Evolutionary conservation across 2,888 invertebrate genomes (phyloP).

Genomic region (Nephrotoma flavescens): DNA sequence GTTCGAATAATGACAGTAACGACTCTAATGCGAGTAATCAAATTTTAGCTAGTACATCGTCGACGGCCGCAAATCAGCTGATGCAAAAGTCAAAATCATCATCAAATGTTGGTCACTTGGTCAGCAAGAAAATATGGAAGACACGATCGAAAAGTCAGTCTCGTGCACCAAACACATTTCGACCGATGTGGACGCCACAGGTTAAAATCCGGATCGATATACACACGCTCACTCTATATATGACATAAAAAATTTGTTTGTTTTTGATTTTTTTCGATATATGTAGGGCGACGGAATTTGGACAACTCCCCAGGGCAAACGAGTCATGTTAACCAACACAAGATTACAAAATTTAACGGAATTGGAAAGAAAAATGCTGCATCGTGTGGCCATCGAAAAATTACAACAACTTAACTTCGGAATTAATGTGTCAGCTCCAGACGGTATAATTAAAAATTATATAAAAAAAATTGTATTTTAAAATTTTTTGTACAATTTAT

Average conservation of each 20-base stretch:
- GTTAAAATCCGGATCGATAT: slow-evolving; percentile 38
- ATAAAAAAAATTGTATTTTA: no score
- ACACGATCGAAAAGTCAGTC: slow-evolving; percentile 72
- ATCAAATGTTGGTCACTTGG: slow-evolving; percentile 72
- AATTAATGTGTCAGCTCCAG: slow-evolving; percentile 62
- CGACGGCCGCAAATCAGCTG: slow-evolving; percentile 30
- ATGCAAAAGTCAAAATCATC: slow-evolving; percentile 88
- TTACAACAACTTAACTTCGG: slow-evolving; percentile 77
- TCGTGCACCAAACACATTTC: slow-evolving; percentile 30
- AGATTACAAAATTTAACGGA: slow-evolving; percentile 52
- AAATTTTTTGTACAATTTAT: no score
- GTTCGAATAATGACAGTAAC: not conserved
- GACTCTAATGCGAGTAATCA: slow-evolving; percentile 44
- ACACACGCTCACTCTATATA: not conserved
- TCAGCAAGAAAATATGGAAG: slow-evolving; percentile 73
- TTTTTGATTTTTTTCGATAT: slow-evolving; percentile 1
- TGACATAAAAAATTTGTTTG: not conserved
- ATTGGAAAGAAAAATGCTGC: slow-evolving; percentile 58
- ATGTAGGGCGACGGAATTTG: slow-evolving; percentile 62
- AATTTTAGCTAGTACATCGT: slow-evolving; percentile 41
- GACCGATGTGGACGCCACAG: slow-evolving; percentile 68
- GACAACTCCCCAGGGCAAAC: slow-evolving; percentile 49
- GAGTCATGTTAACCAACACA: slow-evolving; percentile 46
- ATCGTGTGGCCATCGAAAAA: slow-evolving; percentile 73
- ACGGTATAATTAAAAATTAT: no score